Conservation (phyloP, 2,113 vertebrate species). For the Nesoenas mayeri region DNA sequence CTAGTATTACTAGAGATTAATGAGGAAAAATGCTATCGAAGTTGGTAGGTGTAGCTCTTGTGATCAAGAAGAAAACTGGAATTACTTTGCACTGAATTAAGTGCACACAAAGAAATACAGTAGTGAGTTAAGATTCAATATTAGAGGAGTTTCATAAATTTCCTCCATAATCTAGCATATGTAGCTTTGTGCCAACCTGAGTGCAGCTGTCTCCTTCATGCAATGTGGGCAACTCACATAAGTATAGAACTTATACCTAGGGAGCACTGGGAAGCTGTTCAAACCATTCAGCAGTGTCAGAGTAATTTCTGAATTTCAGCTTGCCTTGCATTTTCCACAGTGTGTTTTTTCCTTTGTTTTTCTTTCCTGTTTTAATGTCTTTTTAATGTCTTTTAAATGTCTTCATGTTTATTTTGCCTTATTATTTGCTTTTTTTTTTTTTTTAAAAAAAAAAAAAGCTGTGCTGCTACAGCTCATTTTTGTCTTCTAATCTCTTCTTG, state of each 20-base stretch:
- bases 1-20: too few species aligned
- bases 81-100: not conserved
- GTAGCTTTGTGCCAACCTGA: not conserved
- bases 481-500: not conserved
- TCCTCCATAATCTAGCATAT: not conserved
- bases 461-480: not conserved
- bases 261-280: not conserved
- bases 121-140: not conserved
- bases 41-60: not conserved
- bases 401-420: not conserved
- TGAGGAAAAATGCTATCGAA: not conserved
- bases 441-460: not conserved
- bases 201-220: not conserved
- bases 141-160: not conserved
- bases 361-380: not conserved
- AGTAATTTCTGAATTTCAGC: not conserved
- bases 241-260: not conserved
- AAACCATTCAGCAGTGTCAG: not conserved
- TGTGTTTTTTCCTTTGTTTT: not conserved
- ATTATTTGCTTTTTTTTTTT: not conserved
- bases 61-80: not conserved
- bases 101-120: not conserved
- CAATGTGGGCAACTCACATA: not conserved
- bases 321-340: not conserved
- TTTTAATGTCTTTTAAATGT: not conserved